phyloP scores from a whole-genome alignment of 1,140 invertebrate genomes.

The Macrocentrus cingulum region DNA sequence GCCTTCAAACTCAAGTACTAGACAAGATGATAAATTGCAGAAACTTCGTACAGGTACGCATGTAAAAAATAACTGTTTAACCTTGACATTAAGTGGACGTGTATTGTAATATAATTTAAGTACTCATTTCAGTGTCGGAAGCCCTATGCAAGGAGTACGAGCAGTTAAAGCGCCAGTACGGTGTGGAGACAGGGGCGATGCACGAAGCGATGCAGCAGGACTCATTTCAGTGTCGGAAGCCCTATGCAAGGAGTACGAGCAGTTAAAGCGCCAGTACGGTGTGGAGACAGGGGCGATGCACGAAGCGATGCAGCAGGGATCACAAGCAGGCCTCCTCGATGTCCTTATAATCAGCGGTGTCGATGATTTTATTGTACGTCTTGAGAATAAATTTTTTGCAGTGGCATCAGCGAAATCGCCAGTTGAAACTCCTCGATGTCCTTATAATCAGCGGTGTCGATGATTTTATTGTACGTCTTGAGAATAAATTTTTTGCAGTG shows the following conservation, averaged over 20 bases:
- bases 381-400: conserved; percentile 50
- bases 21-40: conserved; percentile 63
- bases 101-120: not conserved
- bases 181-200: conserved; percentile 71
- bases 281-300: too few species aligned
- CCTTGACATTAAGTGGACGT: not conserved
- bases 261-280: too few species aligned
- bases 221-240: too few species aligned
- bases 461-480: too few species aligned
- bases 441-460: too few species aligned
- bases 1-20: too few species aligned
- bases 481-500: too few species aligned
- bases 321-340: conserved; percentile 49
- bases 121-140: conserved; percentile 63
- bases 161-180: conserved; percentile 70
- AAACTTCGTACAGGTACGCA: conserved; percentile 61
- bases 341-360: not conserved
- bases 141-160: conserved; percentile 73
- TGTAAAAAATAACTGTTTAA: not conserved
- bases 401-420: conserved; percentile 76
- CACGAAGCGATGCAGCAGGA: too few species aligned
- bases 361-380: not conserved
- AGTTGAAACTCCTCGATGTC: too few species aligned
- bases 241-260: too few species aligned
- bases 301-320: conserved; percentile 60